Conservation (phyloP, 2,888 invertebrate genomes). For the Imbricaverruca yamaguchii region DNA sequence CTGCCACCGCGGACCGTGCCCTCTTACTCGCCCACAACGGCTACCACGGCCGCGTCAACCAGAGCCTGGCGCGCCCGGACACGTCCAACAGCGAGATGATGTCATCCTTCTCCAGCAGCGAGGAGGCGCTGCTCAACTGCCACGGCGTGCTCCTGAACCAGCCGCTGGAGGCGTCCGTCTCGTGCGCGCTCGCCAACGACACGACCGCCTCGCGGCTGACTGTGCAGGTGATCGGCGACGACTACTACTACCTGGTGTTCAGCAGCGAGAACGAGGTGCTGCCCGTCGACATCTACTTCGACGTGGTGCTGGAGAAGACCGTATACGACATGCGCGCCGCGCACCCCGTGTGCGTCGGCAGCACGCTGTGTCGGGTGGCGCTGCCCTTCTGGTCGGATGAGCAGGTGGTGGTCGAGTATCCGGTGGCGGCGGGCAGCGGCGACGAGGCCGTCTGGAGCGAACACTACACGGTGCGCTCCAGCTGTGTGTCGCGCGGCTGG, state of each 20-base stretch:
- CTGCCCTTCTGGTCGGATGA: slow-evolving; percentile 61
- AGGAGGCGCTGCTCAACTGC: slow-evolving; percentile 65
- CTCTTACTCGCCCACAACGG: slow-evolving; percentile 40
- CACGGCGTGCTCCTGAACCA: slow-evolving; percentile 63
- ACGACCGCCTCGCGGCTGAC: slow-evolving; percentile 28
- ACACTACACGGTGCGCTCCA: slow-evolving; percentile 29
- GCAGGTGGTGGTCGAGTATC: slow-evolving; percentile 56
- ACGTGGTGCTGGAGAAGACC: slow-evolving; percentile 61
- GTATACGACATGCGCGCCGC: slow-evolving; percentile 59
- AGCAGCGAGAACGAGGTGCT: slow-evolving; percentile 64
- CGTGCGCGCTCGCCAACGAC: slow-evolving; percentile 44
- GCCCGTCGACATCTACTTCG: slow-evolving; percentile 57
- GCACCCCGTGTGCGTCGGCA: slow-evolving; percentile 55
- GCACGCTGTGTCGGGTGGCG: slow-evolving; percentile 56
- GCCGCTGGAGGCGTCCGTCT: slow-evolving; percentile 57
- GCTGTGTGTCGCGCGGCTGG: slow-evolving; percentile 29
- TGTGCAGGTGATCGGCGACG: slow-evolving; percentile 60
- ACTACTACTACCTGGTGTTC: slow-evolving; percentile 75
- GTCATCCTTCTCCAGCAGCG: slow-evolving; percentile 73
- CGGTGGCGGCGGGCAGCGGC: slow-evolving; percentile 44
- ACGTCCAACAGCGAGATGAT: slow-evolving; percentile 38
- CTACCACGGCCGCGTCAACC: slow-evolving; percentile 50
- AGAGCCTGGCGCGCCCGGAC: slow-evolving; percentile 46
- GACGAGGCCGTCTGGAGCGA: slow-evolving; percentile 30
- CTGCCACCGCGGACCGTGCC: background rate